Evolutionary conservation across 2,888 invertebrate species (phyloP).

Genomic region (Yponomeuta malinellus): DNA sequence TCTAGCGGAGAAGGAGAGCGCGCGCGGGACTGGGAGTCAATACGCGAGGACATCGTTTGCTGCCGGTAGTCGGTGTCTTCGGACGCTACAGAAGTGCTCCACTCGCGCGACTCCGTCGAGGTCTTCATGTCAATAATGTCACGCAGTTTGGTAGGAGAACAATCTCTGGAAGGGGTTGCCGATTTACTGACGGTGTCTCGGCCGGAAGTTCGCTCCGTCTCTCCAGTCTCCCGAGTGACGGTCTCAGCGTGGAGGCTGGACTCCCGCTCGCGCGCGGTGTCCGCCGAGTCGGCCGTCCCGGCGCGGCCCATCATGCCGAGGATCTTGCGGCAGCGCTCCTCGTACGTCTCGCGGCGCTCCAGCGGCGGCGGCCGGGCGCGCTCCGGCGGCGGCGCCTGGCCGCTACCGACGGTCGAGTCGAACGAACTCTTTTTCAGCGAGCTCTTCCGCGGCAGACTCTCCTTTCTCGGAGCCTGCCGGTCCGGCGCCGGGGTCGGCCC

Average conservation of each 20-base stretch:
- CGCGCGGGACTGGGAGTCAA: not conserved
- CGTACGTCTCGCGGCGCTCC: conserved; percentile 82
- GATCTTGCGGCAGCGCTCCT: conserved; percentile 82
- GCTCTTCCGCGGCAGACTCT: conserved; percentile 60
- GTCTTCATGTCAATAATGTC: conserved; percentile 29
- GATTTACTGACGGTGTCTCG: conserved; percentile 22
- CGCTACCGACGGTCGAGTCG: conserved; percentile 24
- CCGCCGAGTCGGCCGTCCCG: conserved; percentile 23
- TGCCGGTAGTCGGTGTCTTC: too few relatives aligned
- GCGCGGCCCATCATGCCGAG: conserved; percentile 76
- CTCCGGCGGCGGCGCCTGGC: too few relatives aligned
- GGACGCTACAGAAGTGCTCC: too few relatives aligned
- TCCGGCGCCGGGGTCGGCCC: conserved; percentile 51
- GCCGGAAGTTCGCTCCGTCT: conserved; percentile 28
- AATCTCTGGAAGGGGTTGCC: conserved; percentile 29
- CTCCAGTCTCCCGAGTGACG: conserved; percentile 36
- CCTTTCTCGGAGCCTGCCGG: conserved; percentile 44
- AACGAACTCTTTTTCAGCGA: conserved; percentile 64
- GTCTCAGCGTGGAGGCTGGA: conserved; percentile 15
- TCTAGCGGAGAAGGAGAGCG: conserved; percentile 31
- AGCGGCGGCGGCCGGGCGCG: conserved; percentile 54
- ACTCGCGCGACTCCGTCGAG: not conserved
- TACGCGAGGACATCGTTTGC: not conserved
- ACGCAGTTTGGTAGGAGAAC: conserved; percentile 43
- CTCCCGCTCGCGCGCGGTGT: too few relatives aligned